A percentile compares a stretch with the other conserved stretches of the same genome.
Evolutionary conservation across 2,888 invertebrate species (phyloP).

Genomic region (Portevinia maculata): DNA sequence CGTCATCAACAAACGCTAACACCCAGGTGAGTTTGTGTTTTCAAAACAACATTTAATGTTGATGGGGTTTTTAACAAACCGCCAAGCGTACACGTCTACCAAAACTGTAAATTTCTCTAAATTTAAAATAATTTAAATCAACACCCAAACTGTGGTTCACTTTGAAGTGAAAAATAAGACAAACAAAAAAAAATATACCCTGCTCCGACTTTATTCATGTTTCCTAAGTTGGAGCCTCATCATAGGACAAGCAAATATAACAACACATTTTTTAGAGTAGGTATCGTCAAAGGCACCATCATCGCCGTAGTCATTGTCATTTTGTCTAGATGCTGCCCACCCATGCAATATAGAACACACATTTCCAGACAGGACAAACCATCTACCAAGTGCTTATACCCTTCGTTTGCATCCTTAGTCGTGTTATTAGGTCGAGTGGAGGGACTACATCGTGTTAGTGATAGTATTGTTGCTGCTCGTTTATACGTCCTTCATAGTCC

Average conservation of each 20-base stretch:
- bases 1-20: too few species aligned
- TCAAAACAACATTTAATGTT: too few species aligned
- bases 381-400: slow-evolving; percentile 7
- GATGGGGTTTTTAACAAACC: too few species aligned
- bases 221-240: slow-evolving; percentile 8
- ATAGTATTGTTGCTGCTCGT: slow-evolving; percentile 32
- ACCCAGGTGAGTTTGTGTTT: too few species aligned
- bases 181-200: too few species aligned
- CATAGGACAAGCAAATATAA: background rate
- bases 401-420: slow-evolving; percentile 55
- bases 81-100: too few species aligned
- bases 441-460: slow-evolving; percentile 65
- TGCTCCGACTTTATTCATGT: slow-evolving; percentile 11
- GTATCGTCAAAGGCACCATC: slow-evolving; percentile 14
- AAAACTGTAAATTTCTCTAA: background rate
- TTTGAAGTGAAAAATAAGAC: slow-evolving; percentile 12
- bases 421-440: slow-evolving; percentile 66
- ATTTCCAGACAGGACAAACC: slow-evolving; percentile 1
- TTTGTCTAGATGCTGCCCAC: background rate
- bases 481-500: slow-evolving; percentile 15
- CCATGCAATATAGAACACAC: background rate
- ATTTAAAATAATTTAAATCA: slow-evolving; percentile 37
- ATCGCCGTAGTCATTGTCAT: slow-evolving; percentile 14
- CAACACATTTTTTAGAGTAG: background rate
- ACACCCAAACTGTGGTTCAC: slow-evolving; percentile 30